A percentile compares a stretch with the other conserved stretches of the same genome.
These are phyloP conservation scores for Leucophora obtusa DNA, from an alignment of 2,888 invertebrate genomes.

Conservation along the genomic window DNA sequence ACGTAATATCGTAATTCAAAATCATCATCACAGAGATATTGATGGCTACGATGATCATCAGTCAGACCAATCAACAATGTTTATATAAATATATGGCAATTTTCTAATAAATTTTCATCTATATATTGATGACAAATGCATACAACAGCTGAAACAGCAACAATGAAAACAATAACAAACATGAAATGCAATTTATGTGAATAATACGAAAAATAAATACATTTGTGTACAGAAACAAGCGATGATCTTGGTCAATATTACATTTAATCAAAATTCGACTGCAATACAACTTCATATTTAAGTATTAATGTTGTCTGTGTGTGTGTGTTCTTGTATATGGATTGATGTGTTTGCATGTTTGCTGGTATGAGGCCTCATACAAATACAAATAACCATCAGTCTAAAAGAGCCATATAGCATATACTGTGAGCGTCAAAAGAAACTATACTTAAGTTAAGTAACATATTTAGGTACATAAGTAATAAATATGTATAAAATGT, in stretches of 20 bases:
- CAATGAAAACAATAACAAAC: conserved; percentile 13
- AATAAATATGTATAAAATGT: too few relatives aligned
- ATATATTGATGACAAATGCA: background rate
- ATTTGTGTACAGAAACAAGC: background rate
- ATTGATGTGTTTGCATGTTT: background rate
- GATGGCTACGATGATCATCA: background rate
- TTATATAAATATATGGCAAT: background rate
- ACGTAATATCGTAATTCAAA: background rate
- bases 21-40: background rate
- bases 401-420: background rate
- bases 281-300: conserved; percentile 3
- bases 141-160: background rate
- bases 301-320: background rate
- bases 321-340: background rate
- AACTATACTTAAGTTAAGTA: too few relatives aligned
- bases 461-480: too few relatives aligned
- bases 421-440: too few relatives aligned
- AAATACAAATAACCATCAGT: conserved; percentile 32
- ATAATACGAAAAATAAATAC: conserved; percentile 17
- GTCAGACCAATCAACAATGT: conserved; percentile 15
- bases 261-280: conserved; percentile 29
- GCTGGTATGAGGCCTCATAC: background rate
- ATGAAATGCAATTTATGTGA: conserved; percentile 22
- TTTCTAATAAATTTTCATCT: background rate
- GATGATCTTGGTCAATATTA: conserved; percentile 17